phyloP scores from a whole-genome alignment of 2,797 vertebrate species.

The Diplodus puntazzo region DNA sequence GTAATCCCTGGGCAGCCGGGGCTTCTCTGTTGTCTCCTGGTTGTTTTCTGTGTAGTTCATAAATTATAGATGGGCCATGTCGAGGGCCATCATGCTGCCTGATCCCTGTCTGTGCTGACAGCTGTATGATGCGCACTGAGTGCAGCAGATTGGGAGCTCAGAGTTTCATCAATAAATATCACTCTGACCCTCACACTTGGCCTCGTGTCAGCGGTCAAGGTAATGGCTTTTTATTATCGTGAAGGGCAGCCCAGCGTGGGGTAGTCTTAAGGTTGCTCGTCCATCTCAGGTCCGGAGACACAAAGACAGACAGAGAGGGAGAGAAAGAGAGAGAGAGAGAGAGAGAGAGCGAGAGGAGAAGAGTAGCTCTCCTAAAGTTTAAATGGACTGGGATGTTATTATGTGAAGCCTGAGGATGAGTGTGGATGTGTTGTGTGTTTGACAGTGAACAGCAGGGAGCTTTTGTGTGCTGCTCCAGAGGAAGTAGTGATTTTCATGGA shows the following conservation, averaged over 20 bases:
- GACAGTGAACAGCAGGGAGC: conserved; percentile 81
- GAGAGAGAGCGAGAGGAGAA: conserved; percentile 60
- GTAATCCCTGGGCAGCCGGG: conserved; percentile 86
- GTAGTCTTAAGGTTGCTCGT: conserved; percentile 90
- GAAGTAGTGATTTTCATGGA: conserved; percentile 83
- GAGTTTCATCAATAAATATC: conserved; percentile 99
- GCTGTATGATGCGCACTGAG: conserved; percentile 99
- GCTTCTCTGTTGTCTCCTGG: conserved; percentile 88
- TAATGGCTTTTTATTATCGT: conserved; percentile 97
- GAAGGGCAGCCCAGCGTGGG: conserved; percentile 91
- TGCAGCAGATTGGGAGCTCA: conserved; percentile 99
- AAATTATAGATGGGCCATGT: conserved; percentile 99
- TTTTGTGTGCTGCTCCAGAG: conserved; percentile 75
- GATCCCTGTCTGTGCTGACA: conserved; percentile 96
- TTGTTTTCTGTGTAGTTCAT: conserved; percentile 96
- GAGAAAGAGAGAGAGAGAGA: conserved; percentile 57
- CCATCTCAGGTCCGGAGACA: conserved; percentile 87
- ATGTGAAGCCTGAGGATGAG: conserved; percentile 82
- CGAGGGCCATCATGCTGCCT: conserved; percentile 92
- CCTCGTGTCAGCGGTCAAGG: conserved; percentile 98
- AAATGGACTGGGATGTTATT: conserved; percentile 84
- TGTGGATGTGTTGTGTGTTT: conserved; percentile 75
- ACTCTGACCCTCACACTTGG: conserved; percentile 95
- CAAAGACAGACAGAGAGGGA: conserved; percentile 80
- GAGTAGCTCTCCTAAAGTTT: conserved; percentile 80